Evolutionary conservation across 2,888 invertebrate genomes (phyloP).

Genomic region (Autographa gamma): DNA sequence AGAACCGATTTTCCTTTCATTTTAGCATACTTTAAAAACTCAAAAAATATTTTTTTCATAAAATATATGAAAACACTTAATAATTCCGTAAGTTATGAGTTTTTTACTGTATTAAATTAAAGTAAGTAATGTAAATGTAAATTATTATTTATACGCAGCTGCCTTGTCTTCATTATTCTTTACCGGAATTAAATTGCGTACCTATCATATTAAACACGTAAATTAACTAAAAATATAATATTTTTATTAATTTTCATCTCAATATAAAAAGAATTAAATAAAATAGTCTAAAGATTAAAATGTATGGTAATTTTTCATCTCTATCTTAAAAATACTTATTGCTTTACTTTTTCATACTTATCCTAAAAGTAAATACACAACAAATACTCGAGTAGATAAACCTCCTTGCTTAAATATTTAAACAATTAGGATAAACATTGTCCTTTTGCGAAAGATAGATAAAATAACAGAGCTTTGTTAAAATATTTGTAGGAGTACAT

Average conservation of each 20-base stretch:
- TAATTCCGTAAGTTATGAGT: neutral
- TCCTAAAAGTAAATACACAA: neutral
- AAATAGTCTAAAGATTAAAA: too few relatives aligned
- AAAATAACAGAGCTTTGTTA: constrained; percentile 2
- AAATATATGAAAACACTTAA: constrained; percentile 10
- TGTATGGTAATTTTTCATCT: neutral
- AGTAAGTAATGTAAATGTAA: constrained; percentile 10
- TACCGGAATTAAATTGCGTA: constrained; percentile 19
- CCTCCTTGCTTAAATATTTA: constrained; percentile 4
- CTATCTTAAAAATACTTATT: neutral
- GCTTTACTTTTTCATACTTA: neutral
- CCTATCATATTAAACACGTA: constrained; percentile 5
- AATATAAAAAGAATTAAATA: neutral
- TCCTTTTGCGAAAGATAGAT: neutral
- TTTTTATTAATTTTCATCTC: neutral
- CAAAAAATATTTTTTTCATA: neutral
- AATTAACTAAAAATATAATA: constrained; percentile 5
- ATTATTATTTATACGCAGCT: constrained; percentile 28
- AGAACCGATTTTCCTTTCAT: too few relatives aligned
- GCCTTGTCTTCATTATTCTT: constrained; percentile 40
- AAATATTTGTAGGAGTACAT: constrained; percentile 5
- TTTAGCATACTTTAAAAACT: too few relatives aligned
- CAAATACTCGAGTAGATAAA: neutral
- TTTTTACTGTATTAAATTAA: neutral
- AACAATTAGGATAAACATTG: constrained; percentile 4